Evolutionary conservation across 2,797 vertebrate genomes (phyloP), one percentile per base, ranked within the genome.

Genomic region (Hypotaenidia okinawae): DNA sequence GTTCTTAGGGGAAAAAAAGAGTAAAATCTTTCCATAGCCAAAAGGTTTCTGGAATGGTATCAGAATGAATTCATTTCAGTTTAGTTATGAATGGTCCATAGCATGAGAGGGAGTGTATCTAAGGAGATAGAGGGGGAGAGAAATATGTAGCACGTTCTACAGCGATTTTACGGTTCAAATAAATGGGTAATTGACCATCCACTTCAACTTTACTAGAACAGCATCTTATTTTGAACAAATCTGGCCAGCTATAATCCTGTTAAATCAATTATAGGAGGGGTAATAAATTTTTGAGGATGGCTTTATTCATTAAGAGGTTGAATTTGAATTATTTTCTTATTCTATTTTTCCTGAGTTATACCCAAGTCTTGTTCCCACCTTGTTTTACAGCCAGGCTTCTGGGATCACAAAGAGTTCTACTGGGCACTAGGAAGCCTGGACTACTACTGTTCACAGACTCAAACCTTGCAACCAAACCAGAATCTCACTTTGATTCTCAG

Each of bases 81-180:
- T 59, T 35, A 73, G 5, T 6, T 64, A 24, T 24, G 28, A 61
- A 54, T 69, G 30, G 6, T 76, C 25, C 6, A 8, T 12, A 54
- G 12, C 19, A 68, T 3, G 19, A 75, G 35, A 57, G 21, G 8
- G 64, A 30, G 9, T 22, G 3, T 11, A 5, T 59, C 12, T 13
- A 19, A 55, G 27, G 16, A 10, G 2, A 9, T 5, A 64, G 1
- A 4, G 7, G 2, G 3, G 25, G 37, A 66, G 7, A 76, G 30
- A 64, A 91, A 30, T 17, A 17, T 6, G 3, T 9, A 45, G 16
- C 32, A 66, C 4, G 27, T 14, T 70, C 32, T 45, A 51, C 11
- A 63, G 14, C 39, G 39, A 51, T 80, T 84, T 85, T 63, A 24
- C 0, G 0, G 18, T 72, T 68, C 16, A 23, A 37, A 45, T 43